Conservation (phyloP, 2,888 invertebrate genomes). For the Xanthia togata region DNA sequence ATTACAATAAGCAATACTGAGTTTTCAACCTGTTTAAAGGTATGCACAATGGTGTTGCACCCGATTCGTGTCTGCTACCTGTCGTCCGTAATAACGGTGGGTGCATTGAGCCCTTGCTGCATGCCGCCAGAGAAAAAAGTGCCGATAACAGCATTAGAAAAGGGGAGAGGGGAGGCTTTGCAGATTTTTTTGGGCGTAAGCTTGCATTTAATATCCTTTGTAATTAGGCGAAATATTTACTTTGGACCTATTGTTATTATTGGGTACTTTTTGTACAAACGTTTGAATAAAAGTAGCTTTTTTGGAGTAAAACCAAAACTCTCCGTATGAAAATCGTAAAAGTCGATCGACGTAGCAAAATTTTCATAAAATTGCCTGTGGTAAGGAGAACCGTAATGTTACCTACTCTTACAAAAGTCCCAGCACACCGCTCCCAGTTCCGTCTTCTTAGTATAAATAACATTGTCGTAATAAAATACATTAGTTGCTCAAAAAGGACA, state of each 20-base stretch:
- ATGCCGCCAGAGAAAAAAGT: conserved; percentile 32
- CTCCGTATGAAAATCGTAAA: neutral
- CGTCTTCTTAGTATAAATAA: neutral
- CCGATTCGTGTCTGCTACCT: conserved; percentile 40
- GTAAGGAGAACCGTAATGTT: neutral
- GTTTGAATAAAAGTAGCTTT: neutral
- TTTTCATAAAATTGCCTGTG: neutral
- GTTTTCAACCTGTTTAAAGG: conserved; percentile 42
- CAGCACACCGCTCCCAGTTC: neutral
- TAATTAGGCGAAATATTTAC: neutral
- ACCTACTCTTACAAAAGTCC: neutral
- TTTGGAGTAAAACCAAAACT: neutral
- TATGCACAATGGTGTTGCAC: conserved; percentile 42
- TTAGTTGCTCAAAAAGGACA: conserved; percentile 30
- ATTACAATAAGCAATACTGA: neutral
- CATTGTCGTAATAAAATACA: conserved; percentile 14
- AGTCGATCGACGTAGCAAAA: neutral
- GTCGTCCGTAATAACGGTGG: conserved; percentile 27
- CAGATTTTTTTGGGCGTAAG: neutral
- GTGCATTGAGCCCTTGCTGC: conserved; percentile 23
- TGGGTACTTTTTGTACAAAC: neutral
- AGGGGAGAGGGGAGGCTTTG: neutral
- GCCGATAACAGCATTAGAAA: conserved; percentile 5
- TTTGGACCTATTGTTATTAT: conserved; percentile 4
- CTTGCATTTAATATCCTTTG: conserved; percentile 11